A percentile compares a stretch with the other conserved stretches of the same genome.
These are phyloP conservation scores for Tachuris rubrigastra DNA, from an alignment of 2,113 vertebrate species.

Conservation along the genomic window DNA sequence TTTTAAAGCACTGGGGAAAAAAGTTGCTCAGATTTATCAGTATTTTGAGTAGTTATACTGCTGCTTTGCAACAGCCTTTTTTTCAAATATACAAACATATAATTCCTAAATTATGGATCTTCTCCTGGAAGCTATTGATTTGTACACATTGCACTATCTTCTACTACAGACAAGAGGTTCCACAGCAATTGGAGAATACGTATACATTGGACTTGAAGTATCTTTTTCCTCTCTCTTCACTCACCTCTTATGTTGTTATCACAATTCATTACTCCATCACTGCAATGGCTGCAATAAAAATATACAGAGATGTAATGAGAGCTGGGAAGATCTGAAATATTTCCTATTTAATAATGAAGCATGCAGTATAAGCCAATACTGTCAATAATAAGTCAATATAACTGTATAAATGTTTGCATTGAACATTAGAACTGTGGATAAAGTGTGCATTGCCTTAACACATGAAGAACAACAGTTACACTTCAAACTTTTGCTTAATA, in stretches of 20 bases:
- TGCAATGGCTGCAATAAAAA: conserved; percentile 82
- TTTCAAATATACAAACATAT: neutral
- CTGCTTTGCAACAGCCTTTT: neutral
- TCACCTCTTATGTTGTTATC: conserved; percentile 67
- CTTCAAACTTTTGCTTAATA: neutral
- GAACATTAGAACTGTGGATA: neutral
- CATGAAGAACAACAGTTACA: neutral
- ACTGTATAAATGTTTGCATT: neutral
- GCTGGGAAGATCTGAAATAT: neutral
- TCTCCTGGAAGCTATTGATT: neutral
- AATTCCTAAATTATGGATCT: neutral
- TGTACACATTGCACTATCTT: neutral
- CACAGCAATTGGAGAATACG: neutral
- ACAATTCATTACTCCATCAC: conserved; percentile 85
- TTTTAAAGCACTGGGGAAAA: neutral
- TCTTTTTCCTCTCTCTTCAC: neutral
- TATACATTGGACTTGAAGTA: neutral
- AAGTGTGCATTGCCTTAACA: neutral
- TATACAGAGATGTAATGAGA: neutral
- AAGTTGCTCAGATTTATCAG: neutral
- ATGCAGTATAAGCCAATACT: neutral
- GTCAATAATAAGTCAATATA: too few relatives aligned
- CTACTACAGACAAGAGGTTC: neutral
- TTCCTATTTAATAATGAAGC: neutral
- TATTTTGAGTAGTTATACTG: neutral